Evolutionary conservation across 1,140 invertebrate species (phyloP), one percentile per base, ranked within the genome.

Genomic region (Elymnias hypermnestra): DNA sequence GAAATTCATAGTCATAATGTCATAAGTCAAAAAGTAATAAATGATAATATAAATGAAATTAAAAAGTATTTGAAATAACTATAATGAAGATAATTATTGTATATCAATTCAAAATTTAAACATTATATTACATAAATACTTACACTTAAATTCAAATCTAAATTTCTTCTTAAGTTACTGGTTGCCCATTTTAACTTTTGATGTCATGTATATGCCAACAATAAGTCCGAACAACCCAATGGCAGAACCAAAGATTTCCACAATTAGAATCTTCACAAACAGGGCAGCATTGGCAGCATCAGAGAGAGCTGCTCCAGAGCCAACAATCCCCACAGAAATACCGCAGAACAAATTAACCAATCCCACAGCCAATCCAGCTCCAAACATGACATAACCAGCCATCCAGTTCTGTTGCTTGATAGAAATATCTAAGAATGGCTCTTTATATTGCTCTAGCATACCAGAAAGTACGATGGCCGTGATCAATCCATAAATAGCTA

Each of bases 191-290:
- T 88, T 89, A 43, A 88, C 82, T 78, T 90, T 91, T 52, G 90
- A 90, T 25, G 89, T 90, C 91, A 98, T 95, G 78, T 98, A 95
- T 87, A 99, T 97, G 53, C 96, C 95, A 43, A 99, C 96, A 86
- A 99, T 99, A n/a, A 99, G 90, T 47, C 97, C 97, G 87, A 99
- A 99, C 0, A 99, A 90, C 73, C 97, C 97, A 86, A 99, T 98
- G 61, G 97, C 97, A 75, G 95, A 97, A 12, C 96, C 97, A 83
- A 99, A 99, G 82, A 99, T 99, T 89, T 99, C 97, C 29, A 99
- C 94, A 78, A 99, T 98, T 5, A 99, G 90, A 83, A 99, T 97
- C 84, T 98, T 98, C 7, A 99, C 97, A 74, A 99, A 99, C 3
- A 99, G 90, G 1, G 93, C 91, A 7, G 95, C 91, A 85, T 98